Evolutionary conservation across 2,888 invertebrate genomes (phyloP).

Genomic region (Pecten maximus): DNA sequence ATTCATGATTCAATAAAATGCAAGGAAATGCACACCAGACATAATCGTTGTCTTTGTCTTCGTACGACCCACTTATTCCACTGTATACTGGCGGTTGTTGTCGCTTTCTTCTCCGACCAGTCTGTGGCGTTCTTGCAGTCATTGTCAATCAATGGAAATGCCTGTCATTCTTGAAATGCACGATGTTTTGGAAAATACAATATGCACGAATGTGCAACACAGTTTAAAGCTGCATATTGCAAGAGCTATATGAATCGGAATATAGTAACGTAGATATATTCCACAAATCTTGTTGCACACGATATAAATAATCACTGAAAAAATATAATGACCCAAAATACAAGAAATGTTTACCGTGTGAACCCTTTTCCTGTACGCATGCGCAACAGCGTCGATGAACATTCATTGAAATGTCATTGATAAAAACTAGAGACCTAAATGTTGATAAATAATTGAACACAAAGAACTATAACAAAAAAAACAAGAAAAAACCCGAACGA

Average conservation of each 20-base stretch:
- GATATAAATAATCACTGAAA: neutral
- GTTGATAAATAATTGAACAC: neutral
- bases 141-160: conserved; percentile 47
- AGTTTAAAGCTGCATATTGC: neutral
- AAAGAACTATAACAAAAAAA: neutral
- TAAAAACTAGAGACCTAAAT: neutral
- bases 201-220: neutral
- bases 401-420: conserved; percentile 2
- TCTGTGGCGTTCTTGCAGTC: conserved; percentile 64
- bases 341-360: conserved; percentile 23
- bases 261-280: neutral
- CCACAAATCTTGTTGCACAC: neutral
- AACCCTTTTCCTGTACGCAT: conserved; percentile 30
- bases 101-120: conserved; percentile 68
- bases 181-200: conserved; percentile 12
- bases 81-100: conserved; percentile 79
- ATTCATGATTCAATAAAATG: neutral
- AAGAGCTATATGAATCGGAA: neutral
- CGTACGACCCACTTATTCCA: conserved; percentile 77
- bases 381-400: neutral
- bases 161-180: conserved; percentile 31
- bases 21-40: conserved; percentile 74
- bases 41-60: conserved; percentile 81
- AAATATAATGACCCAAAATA: neutral
- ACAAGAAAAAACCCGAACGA: too few relatives aligned